phyloP scores from a whole-genome alignment of 2,888 invertebrate genomes.

The Aspidiotus rigidus region DNA sequence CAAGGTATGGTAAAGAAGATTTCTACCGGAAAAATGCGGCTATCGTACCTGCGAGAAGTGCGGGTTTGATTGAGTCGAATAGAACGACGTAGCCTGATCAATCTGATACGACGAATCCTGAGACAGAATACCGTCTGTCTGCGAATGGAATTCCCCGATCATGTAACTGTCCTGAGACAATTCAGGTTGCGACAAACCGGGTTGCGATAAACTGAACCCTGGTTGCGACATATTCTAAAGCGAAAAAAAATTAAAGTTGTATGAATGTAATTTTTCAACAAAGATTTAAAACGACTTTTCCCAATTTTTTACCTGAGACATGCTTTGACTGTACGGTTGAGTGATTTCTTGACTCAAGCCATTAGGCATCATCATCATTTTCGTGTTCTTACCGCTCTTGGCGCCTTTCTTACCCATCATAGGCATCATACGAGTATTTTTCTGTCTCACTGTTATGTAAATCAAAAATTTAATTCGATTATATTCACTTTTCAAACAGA shows the following conservation, averaged over 20 bases:
- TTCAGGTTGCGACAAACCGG: slow-evolving; percentile 62
- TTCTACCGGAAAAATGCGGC: neutral
- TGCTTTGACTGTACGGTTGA: slow-evolving; percentile 54
- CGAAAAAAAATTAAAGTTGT: neutral
- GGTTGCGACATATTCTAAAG: slow-evolving; percentile 60
- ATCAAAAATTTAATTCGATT: neutral
- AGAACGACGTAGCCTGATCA: slow-evolving; percentile 41
- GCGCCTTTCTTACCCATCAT: slow-evolving; percentile 11
- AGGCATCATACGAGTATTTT: slow-evolving; percentile 24
- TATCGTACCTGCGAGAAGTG: slow-evolving; percentile 37
- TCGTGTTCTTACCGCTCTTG: slow-evolving; percentile 6
- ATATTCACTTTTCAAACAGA: neutral
- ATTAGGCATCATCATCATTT: slow-evolving; percentile 39
- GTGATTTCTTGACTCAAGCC: slow-evolving; percentile 60
- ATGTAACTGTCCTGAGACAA: slow-evolving; percentile 72
- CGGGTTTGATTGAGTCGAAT: slow-evolving; percentile 37
- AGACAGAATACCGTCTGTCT: slow-evolving; percentile 88
- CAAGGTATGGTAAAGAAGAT: no score
- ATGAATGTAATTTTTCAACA: neutral
- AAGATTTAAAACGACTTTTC: neutral
- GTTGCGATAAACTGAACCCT: slow-evolving; percentile 57
- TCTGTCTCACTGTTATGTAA: slow-evolving; percentile 14
- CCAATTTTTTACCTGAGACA: slow-evolving; percentile 43
- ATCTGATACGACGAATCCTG: slow-evolving; percentile 83
- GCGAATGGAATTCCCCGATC: slow-evolving; percentile 76